phyloP scores from a whole-genome alignment of 2,797 vertebrate genomes.

The Taeniopygia guttata region DNA sequence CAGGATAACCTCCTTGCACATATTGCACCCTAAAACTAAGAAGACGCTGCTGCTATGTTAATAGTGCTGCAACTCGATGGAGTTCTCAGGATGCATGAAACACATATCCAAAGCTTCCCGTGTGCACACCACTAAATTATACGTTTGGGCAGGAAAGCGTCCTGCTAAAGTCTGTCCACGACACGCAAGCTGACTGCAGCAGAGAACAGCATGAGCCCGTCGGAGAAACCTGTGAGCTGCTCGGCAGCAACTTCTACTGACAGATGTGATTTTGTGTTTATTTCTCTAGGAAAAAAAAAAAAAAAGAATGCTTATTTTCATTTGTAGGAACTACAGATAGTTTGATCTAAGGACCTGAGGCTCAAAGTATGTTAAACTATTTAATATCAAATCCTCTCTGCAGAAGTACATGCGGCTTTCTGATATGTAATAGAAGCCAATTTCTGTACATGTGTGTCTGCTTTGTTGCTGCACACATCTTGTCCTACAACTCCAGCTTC shows the following conservation, averaged over 20 bases:
- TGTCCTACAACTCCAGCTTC: background rate
- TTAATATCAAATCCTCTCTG: background rate
- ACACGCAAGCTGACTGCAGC: background rate
- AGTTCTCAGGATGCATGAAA: background rate
- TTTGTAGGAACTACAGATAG: background rate
- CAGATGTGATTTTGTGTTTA: slow-evolving; percentile 1
- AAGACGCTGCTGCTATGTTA: background rate
- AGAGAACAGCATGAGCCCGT: background rate
- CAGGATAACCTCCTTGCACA: slow-evolving; percentile 16
- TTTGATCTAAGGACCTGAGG: background rate
- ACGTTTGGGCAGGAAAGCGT: background rate
- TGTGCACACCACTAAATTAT: background rate
- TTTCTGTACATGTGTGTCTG: background rate
- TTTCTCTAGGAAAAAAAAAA: background rate
- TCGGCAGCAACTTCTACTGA: slow-evolving; percentile 49
- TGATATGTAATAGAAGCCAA: background rate
- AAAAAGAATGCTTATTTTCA: background rate
- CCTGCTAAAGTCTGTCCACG: background rate
- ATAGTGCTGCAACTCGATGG: background rate
- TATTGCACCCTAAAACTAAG: slow-evolving; percentile 4
- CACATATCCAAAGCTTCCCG: background rate
- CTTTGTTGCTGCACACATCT: background rate
- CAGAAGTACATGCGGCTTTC: background rate
- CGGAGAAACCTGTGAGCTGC: background rate
- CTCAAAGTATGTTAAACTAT: background rate